phyloP scores from a whole-genome alignment of 2,888 invertebrate genomes.

The Sphaerophoria taeniata region DNA sequence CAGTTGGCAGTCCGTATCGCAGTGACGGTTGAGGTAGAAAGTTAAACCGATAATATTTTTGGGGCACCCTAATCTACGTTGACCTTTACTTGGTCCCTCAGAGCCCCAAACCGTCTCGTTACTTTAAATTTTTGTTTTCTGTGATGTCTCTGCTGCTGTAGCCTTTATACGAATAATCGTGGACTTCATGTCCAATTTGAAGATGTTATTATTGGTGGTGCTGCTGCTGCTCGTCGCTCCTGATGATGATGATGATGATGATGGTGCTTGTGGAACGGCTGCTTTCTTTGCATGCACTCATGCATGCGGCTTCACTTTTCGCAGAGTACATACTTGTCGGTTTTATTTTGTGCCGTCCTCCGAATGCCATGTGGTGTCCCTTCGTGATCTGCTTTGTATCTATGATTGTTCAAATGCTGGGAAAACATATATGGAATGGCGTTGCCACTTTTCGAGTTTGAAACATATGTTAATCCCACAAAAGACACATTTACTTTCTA shows the following conservation, averaged over 20 bases:
- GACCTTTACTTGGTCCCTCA: no score
- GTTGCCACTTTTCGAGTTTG: neutral
- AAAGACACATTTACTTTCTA: neutral
- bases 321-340: neutral
- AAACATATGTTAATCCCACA: no score
- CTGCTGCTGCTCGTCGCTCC: constrained; percentile 30
- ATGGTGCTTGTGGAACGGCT: constrained; percentile 5
- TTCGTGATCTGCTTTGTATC: constrained; percentile 68
- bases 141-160: constrained; percentile 52
- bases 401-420: constrained; percentile 47
- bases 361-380: constrained; percentile 52
- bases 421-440: neutral
- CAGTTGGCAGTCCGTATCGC: no score
- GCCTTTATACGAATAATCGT: constrained; percentile 59
- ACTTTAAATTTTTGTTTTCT: constrained; percentile 17
- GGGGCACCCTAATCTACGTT: no score
- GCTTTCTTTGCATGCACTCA: constrained; percentile 49
- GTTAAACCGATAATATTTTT: no score
- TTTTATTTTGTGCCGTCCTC: neutral
- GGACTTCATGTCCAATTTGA: constrained; percentile 75
- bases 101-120: no score
- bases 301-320: constrained; percentile 34
- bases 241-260: neutral
- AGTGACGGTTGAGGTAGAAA: no score
- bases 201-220: constrained; percentile 69